Evolutionary conservation across 2,113 vertebrate genomes (phyloP), one percentile per base, ranked within the genome.

Genomic region (Symphodus melops): DNA sequence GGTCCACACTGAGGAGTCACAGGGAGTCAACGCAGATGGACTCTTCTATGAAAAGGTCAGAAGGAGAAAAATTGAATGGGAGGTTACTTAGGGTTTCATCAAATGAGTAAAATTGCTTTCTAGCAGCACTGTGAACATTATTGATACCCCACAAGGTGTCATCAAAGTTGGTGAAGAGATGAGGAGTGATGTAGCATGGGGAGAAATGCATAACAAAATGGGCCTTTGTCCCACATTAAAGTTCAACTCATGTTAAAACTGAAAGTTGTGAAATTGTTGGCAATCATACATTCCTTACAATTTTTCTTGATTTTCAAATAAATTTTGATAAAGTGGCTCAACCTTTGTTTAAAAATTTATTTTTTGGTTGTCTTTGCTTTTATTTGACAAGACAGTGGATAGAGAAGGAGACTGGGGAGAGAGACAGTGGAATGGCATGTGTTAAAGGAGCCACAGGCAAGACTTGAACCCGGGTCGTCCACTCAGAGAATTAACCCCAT

Each of bases 81-180:
- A 78, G 23, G 44, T 54, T 88, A 82, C 54, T 71, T 75, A 84
- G 64, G 77, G 76, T 87, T 84, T 88, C 68, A 81, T 87, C 67
- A 83, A 87, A 89, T 79, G 23, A 74, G 77, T 81, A 79, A 75
- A 87, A 86, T 73, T 84, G 51, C 72, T 87, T 79, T 85, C 52
- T 52, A 25, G 64, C 33, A 4, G 57, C 42, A 8, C 37, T 1
- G 4, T 74, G 72, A 44, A 55, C 33, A 17, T 21, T 63, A 78
- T 60, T 78, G 73, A 79, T 41, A 81, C 52, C 73, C 75, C 74
- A 81, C 65, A 77, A 72, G 70, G 69, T 76, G 74, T 81, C 17
- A 36, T 82, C 60, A 77, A 73, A 73, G 65, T 8, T 53, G 51
- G 72, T 68, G 60, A 67, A 6, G 20, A 66, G 37, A 60, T 25